These are phyloP conservation scores for Aulostomus chinensis DNA, from an alignment of 2,797 vertebrate genomes.

Conservation along the genomic window DNA sequence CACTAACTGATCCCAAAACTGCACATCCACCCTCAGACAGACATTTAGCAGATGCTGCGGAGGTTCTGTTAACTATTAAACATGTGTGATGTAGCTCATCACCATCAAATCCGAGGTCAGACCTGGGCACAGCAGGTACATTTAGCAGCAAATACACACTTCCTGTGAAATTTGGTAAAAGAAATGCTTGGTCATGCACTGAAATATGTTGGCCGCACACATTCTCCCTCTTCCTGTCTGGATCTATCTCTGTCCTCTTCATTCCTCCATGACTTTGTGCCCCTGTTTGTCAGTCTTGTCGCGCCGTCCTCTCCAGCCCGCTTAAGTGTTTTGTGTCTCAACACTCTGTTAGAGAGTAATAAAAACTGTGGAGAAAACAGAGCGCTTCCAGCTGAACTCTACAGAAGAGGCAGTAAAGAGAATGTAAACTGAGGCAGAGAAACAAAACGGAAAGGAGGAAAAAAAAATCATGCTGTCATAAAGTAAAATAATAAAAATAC, in stretches of 20 bases:
- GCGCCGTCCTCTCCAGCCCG: conserved; percentile 39
- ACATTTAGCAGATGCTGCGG: conserved; percentile 75
- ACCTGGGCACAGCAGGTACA: conserved; percentile 55
- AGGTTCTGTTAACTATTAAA: conserved; percentile 56
- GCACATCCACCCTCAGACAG: conserved; percentile 55
- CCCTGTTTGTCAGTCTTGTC: conserved; percentile 46
- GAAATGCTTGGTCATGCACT: conserved; percentile 28
- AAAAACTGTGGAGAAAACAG: conserved; percentile 74
- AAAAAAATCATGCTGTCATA: conserved; percentile 62
- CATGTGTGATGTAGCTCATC: conserved; percentile 54
- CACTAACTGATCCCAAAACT: conserved; percentile 53
- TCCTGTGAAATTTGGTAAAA: conserved; percentile 19
- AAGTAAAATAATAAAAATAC: conserved; percentile 80
- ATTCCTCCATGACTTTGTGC: conserved; percentile 41
- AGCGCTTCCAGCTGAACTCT: conserved; percentile 73
- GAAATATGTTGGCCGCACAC: conserved; percentile 26
- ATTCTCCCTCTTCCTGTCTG: conserved; percentile 26
- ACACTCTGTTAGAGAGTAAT: conserved; percentile 68
- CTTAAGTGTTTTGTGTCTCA: conserved; percentile 70
- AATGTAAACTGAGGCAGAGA: conserved; percentile 65
- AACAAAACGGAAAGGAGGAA: conserved; percentile 46
- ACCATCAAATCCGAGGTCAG: conserved; percentile 16
- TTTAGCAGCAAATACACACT: conserved; percentile 45
- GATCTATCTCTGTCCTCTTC: conserved; percentile 40
- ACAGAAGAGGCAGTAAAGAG: conserved; percentile 67